Percentiles rank a stretch among this genome's conserved stretches.
Conservation (phyloP, 2,888 invertebrate genomes). For the Cantharis rustica region DNA sequence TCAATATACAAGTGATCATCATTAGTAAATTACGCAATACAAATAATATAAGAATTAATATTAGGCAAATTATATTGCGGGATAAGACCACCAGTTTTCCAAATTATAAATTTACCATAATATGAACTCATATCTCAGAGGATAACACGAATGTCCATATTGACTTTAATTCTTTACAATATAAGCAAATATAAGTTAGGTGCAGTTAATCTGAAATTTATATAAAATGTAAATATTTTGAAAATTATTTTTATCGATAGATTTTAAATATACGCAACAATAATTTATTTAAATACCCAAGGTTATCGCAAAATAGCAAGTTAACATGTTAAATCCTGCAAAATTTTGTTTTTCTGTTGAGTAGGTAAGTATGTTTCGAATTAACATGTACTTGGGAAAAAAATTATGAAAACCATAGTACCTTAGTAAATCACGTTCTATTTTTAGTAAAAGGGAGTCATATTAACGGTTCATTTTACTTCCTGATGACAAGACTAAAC, state of each 20-base stretch:
- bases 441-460: conserved; percentile 3
- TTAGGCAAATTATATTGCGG: background rate
- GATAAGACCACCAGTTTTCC: background rate
- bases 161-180: background rate
- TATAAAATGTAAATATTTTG: background rate
- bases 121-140: background rate
- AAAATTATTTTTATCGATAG: background rate
- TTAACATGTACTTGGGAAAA: background rate
- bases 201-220: background rate
- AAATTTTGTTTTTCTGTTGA: background rate
- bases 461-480: conserved; percentile 1
- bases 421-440: background rate
- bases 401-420: background rate
- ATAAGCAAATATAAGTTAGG: background rate
- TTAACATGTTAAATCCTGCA: background rate
- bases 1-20: background rate
- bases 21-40: conserved; percentile 11
- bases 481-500: conserved; percentile 17
- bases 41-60: background rate
- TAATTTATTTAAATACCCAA: background rate
- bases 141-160: background rate
- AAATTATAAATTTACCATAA: background rate
- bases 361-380: background rate
- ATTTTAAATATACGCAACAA: background rate
- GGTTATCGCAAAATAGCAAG: background rate